Conservation (phyloP, 2,888 invertebrate genomes). For the Vannuccia rotundouncinata region DNA sequence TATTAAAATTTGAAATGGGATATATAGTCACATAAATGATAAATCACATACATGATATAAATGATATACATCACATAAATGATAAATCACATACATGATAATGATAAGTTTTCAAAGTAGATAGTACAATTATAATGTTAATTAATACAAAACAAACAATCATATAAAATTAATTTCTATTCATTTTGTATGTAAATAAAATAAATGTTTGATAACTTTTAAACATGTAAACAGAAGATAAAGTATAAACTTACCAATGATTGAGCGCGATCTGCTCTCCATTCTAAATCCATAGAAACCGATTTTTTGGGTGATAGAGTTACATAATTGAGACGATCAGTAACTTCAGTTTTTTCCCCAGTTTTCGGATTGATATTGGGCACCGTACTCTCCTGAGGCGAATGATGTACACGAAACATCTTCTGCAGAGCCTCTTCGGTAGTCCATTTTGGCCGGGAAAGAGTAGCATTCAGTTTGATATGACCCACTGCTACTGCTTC, state of each 20-base stretch:
- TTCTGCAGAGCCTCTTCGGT: neutral
- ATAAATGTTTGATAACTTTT: too few relatives aligned
- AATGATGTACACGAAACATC: neutral
- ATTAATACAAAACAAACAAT: too few relatives aligned
- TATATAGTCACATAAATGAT: too few relatives aligned
- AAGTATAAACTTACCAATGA: slow-evolving; percentile 10
- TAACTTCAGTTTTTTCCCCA: slow-evolving; percentile 8
- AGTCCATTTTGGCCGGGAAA: neutral
- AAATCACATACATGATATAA: too few relatives aligned
- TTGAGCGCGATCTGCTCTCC: neutral
- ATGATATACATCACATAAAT: too few relatives aligned
- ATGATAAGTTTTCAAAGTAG: too few relatives aligned
- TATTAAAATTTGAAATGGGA: too few relatives aligned
- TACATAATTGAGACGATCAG: slow-evolving; percentile 7
- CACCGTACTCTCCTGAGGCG: slow-evolving; percentile 1
- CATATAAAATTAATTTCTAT: too few relatives aligned
- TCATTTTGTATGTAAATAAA: too few relatives aligned
- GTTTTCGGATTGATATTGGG: neutral
- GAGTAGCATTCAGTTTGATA: neutral
- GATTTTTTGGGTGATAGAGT: neutral
- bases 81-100: too few relatives aligned
- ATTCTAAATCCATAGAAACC: neutral
- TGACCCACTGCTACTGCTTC: slow-evolving; percentile 5
- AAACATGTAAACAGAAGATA: too few relatives aligned
- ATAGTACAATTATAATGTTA: too few relatives aligned